Percentiles rank a stretch among this genome's conserved stretches.
These are phyloP conservation scores for Pantelozetes paolii DNA, from an alignment of 2,888 invertebrate genomes.

Conservation along the genomic window DNA sequence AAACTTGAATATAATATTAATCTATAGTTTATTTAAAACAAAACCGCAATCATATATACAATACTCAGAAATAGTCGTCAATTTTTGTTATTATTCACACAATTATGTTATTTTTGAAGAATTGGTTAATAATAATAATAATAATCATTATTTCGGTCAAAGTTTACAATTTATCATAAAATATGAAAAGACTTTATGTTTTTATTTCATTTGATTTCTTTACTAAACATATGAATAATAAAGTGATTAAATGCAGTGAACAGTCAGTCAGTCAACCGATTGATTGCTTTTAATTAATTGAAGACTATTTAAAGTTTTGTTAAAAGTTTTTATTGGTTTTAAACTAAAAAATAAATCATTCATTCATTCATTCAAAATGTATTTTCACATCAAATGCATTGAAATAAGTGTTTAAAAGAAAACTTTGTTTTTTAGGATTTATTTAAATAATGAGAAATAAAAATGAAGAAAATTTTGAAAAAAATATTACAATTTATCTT, in stretches of 20 bases:
- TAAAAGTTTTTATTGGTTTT: background rate
- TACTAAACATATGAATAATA: background rate
- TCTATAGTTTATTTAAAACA: conserved; percentile 1
- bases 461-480: background rate
- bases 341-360: background rate
- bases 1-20: background rate
- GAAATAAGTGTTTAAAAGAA: too few species aligned
- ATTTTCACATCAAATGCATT: too few species aligned
- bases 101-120: background rate
- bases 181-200: background rate
- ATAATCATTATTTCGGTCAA: conserved; percentile 18
- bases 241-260: background rate
- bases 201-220: background rate
- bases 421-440: too few species aligned
- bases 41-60: conserved; percentile 5
- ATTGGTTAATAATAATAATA: background rate
- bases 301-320: background rate
- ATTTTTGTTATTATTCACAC: background rate
- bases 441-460: background rate
- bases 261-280: background rate
- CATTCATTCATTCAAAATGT: too few species aligned
- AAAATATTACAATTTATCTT: background rate
- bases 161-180: conserved; percentile 13
- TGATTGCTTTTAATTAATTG: background rate
- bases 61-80: background rate